Conservation (phyloP, 2,113 vertebrate genomes). For the Sylvietta virens region DNA sequence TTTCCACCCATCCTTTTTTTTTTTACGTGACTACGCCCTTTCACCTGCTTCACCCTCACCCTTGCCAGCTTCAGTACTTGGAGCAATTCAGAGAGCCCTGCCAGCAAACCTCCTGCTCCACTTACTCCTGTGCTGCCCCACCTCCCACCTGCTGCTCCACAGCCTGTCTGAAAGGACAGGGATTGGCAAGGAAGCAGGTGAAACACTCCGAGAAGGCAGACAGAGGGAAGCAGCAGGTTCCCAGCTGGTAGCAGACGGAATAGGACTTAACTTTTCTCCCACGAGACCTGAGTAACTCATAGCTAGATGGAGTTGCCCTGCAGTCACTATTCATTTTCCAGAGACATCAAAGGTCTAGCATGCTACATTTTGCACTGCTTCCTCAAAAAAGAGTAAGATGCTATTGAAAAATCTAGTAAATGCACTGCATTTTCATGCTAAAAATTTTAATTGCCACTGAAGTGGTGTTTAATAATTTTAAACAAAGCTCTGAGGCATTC, state of each 20-base stretch:
- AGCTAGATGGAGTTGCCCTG: constrained; percentile 44
- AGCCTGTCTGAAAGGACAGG: not conserved
- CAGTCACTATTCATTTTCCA: constrained; percentile 42
- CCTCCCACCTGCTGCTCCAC: not conserved
- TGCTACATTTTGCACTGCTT: not conserved
- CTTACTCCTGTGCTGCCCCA: not conserved
- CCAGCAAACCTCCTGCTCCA: not conserved
- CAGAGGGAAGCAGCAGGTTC: not conserved
- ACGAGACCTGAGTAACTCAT: constrained; percentile 23
- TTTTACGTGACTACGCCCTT: constrained; percentile 12
- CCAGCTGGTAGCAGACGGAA: not conserved
- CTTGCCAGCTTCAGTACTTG: constrained; percentile 29
- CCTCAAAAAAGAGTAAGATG: not conserved
- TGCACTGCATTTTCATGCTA: not conserved
- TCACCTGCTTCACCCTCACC: constrained; percentile 37
- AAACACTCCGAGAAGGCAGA: not conserved
- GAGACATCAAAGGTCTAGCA: constrained; percentile 48
- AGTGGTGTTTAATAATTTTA: not conserved
- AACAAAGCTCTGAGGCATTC: not conserved
- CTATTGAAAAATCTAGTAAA: constrained; percentile 10
- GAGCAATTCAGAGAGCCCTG: not conserved
- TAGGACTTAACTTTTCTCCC: constrained; percentile 38
- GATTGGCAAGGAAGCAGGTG: not conserved
- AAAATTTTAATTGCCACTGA: constrained; percentile 4
- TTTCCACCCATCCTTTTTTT: not conserved